Percentiles rank a stretch among this genome's conserved stretches.
Evolutionary conservation across 2,888 invertebrate genomes (phyloP).

Genomic region (Lasioglossum marginatum): DNA sequence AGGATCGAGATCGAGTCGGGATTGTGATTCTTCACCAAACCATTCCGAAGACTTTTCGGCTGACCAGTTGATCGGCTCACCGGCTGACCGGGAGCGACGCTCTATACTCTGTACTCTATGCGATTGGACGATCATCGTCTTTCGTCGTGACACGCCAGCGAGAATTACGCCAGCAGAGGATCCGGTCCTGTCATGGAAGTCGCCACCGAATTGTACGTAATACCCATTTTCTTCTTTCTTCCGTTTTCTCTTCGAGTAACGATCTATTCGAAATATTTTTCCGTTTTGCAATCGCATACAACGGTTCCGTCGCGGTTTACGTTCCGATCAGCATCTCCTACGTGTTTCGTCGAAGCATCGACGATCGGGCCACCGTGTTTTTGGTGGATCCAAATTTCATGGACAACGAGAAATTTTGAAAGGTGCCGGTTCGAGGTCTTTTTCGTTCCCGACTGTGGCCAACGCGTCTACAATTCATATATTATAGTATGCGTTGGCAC

Average conservation of each 20-base stretch:
- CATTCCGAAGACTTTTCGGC: conserved; percentile 80
- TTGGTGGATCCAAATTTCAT: neutral
- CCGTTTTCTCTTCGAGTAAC: neutral
- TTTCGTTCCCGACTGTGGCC: neutral
- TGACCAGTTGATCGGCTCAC: conserved; percentile 86
- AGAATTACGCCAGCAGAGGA: conserved; percentile 57
- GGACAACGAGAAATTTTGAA: neutral
- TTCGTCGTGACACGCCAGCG: conserved; percentile 49
- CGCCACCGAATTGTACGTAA: conserved; percentile 82
- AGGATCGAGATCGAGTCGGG: neutral
- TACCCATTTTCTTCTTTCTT: neutral
- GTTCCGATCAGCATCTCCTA: too few species aligned
- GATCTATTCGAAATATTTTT: neutral
- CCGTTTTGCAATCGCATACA: neutral
- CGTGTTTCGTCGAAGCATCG: neutral
- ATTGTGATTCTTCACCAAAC: neutral
- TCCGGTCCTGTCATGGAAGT: conserved; percentile 77
- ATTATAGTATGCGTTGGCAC: neutral
- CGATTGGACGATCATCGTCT: conserved; percentile 71
- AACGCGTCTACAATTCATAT: neutral
- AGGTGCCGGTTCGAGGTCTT: neutral
- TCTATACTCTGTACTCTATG: conserved; percentile 67
- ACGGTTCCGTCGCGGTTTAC: neutral
- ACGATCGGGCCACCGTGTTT: neutral
- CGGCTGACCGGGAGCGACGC: conserved; percentile 84